These are phyloP conservation scores for Pachyrhynchus sulphureomaculatus DNA, from an alignment of 1,140 invertebrate genomes.

Conservation along the genomic window DNA sequence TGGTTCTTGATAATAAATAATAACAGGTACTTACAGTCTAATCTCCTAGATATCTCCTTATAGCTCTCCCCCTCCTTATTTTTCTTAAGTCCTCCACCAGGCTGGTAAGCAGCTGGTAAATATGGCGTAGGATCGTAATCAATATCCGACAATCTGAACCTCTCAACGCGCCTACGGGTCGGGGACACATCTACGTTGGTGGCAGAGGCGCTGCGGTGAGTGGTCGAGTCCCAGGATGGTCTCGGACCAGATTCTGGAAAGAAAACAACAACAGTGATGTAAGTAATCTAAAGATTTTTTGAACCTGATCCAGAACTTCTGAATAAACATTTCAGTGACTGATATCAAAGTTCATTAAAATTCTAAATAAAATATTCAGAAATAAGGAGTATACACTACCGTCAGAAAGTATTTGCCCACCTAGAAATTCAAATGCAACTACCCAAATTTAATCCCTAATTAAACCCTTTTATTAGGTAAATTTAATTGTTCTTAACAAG, in stretches of 20 bases:
- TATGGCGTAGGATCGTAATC: conserved; percentile 36
- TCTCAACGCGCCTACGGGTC: conserved; percentile 21
- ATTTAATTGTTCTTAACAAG: too few relatives aligned
- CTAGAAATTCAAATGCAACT: too few relatives aligned
- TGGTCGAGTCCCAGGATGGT: conserved; percentile 40
- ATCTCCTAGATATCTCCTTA: conserved; percentile 47
- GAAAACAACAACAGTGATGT: too few relatives aligned
- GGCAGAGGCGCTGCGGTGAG: conserved; percentile 19
- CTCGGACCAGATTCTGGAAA: conserved; percentile 35
- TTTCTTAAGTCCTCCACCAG: conserved; percentile 28
- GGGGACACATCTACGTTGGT: conserved; percentile 9
- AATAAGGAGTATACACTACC: too few relatives aligned
- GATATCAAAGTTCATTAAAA: too few relatives aligned
- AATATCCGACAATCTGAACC: conserved; percentile 30
- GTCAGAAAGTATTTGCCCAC: too few relatives aligned
- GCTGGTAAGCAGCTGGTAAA: conserved; percentile 30
- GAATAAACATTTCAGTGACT: neutral
- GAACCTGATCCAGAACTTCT: neutral
- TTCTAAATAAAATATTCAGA: too few relatives aligned
- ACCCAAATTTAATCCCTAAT: too few relatives aligned
- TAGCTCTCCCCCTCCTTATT: conserved; percentile 46
- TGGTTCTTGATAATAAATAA: neutral
- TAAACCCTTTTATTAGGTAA: too few relatives aligned
- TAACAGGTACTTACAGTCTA: conserved; percentile 43
- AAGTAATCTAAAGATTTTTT: too few relatives aligned